phyloP scores from a whole-genome alignment of 2,113 vertebrate genomes.

The Ahaetulla prasina region DNA sequence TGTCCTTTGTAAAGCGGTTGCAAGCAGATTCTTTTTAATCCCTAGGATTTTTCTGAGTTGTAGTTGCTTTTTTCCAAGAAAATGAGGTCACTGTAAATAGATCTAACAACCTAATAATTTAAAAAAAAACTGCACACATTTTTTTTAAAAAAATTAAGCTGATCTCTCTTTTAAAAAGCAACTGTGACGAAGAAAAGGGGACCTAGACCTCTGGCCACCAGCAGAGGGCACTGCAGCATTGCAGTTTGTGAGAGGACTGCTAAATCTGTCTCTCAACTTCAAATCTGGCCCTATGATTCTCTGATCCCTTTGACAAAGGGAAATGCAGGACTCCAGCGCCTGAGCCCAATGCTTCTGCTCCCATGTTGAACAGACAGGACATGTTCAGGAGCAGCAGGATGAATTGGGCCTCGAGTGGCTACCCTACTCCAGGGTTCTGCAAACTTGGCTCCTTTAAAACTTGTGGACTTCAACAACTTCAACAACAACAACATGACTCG shows the following conservation, averaged over 20 bases:
- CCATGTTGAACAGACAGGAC: background rate
- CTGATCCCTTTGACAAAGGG: too few species aligned
- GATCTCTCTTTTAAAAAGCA: background rate
- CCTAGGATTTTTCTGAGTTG: background rate
- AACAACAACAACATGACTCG: too few species aligned
- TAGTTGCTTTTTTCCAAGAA: background rate
- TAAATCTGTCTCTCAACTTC: background rate
- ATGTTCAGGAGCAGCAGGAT: background rate
- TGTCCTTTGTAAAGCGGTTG: background rate
- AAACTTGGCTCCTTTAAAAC: too few species aligned
- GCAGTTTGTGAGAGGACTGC: background rate
- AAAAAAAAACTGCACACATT: background rate
- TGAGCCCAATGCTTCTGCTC: background rate
- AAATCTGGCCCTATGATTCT: too few species aligned
- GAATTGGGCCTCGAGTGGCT: too few species aligned
- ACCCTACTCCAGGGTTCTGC: too few species aligned
- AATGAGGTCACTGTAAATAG: background rate
- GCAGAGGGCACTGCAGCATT: background rate
- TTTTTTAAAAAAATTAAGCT: background rate
- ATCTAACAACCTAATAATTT: background rate
- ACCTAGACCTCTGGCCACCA: background rate
- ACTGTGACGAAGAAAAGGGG: background rate
- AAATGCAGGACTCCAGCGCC: background rate
- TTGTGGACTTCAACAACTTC: too few species aligned
- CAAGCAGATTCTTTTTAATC: background rate